Base-by-base conservation (phyloP, 2,888 invertebrate genomes). In the Protula sp. region DNA sequence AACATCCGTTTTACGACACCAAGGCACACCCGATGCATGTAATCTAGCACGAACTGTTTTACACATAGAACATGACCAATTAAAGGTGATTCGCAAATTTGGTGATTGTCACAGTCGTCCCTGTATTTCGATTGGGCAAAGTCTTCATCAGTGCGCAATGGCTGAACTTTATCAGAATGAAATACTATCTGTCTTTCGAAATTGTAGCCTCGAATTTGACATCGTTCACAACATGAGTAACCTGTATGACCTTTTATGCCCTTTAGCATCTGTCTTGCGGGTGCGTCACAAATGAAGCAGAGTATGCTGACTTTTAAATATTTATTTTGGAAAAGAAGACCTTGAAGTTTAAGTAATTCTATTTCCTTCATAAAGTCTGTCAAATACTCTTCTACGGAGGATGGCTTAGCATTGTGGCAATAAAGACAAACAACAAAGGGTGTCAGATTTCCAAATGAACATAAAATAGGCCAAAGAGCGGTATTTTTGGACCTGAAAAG, bases 1-100 rank as follows among this genome's bases (percentile, higher is more conserved):
- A 72, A 27, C 2, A 71, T 27, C 26, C 65, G 56, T 59, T 63
- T 69, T 30, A 65, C 58, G 3, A 75, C 71, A 55, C 76, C 76
- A 5, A 74, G 55, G 54, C 72, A 74, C 2, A 72, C 68, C 4
- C 71, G 63, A 58, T 77, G 75, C 76, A 77, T 76, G 53, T 70
- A 72, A 59, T 77, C 75, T 5, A 74, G 47, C 3, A 71, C 69
- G 63, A 76, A 69, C 47, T 68, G 63, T 14, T 62, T 38, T n/a
- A 72, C 63, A 61, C 69, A 55, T 1, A 68, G 65, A 54, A 72
- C 28, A 9, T 70, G 48, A 19, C 59, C 53, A 24, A 19, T 51
- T n/a, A 72, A 63, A 28, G 69, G 67, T n/a, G 67, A 67, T 24
- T 5, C 28, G 1, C 66, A 68, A 57, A n/a, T 50, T 30, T 72